These are phyloP conservation scores for Trochalopteron elliotii DNA, from an alignment of 2,113 vertebrate species.

Conservation along the genomic window DNA sequence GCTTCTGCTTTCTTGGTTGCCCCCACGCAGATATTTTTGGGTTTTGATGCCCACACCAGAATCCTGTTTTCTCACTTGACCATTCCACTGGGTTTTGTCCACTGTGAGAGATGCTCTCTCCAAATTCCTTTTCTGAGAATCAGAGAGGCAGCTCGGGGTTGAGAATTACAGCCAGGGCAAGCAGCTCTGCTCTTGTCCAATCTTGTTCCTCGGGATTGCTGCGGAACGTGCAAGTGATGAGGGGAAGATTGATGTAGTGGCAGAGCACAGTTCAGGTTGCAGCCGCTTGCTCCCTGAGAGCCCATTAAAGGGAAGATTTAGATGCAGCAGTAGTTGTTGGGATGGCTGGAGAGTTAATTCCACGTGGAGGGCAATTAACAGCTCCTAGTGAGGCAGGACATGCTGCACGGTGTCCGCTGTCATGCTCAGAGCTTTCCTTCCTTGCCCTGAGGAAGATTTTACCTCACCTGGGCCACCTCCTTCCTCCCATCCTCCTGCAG, in stretches of 20 bases:
- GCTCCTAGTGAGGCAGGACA: background rate
- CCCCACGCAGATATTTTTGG: background rate
- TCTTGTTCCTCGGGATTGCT: background rate
- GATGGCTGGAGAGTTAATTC: conserved; percentile 14
- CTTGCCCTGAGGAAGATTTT: background rate
- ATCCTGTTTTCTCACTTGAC: background rate
- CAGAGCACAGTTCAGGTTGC: background rate
- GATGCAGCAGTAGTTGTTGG: background rate
- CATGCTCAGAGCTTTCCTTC: background rate
- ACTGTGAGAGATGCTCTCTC: background rate
- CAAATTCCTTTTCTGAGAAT: background rate
- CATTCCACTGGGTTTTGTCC: background rate
- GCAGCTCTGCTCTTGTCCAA: fast-evolving
- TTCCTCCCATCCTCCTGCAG: background rate
- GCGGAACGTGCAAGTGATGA: background rate
- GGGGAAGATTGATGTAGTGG: conserved; percentile 18
- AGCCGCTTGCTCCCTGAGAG: background rate
- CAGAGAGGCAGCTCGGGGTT: background rate
- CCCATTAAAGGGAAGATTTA: conserved; percentile 21
- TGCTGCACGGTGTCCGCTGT: fast-evolving
- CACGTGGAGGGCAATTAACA: conserved; percentile 31
- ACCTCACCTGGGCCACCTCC: background rate
- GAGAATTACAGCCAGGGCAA: background rate
- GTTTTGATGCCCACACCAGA: background rate
- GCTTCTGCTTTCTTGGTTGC: background rate